Percentiles rank a stretch among this genome's conserved stretches.
These are phyloP conservation scores for Gadus chalcogrammus DNA, from an alignment of 2,113 vertebrate species.

Conservation along the genomic window DNA sequence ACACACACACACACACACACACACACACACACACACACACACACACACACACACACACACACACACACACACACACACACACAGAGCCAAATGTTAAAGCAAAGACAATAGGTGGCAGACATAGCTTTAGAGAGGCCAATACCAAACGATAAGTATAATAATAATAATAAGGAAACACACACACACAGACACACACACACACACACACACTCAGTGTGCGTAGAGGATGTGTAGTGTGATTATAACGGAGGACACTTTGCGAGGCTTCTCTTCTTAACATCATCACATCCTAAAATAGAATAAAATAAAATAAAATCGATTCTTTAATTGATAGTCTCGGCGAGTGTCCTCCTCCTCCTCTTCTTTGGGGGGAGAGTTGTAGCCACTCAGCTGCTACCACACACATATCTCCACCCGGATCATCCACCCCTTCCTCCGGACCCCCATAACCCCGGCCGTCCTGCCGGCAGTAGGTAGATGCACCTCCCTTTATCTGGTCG, in stretches of 20 bases:
- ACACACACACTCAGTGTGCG: too few relatives aligned
- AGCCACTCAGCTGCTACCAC: background rate
- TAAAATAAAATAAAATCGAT: too few relatives aligned
- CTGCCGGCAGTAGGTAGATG: constrained; percentile 69
- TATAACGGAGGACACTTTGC: too few relatives aligned
- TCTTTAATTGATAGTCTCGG: too few relatives aligned
- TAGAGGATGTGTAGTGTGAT: too few relatives aligned
- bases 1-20: constrained; percentile 7
- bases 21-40: background rate
- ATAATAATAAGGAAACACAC: too few relatives aligned
- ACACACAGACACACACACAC: too few relatives aligned
- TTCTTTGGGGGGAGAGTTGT: background rate
- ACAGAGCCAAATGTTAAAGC: background rate
- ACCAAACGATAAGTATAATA: too few relatives aligned
- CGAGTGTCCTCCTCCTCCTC: background rate
- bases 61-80: constrained; percentile 18
- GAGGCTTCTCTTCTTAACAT: too few relatives aligned
- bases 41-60: background rate
- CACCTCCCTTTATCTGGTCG: constrained; percentile 62
- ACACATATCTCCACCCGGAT: constrained; percentile 30
- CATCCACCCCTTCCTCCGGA: constrained; percentile 43
- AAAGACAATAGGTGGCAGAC: background rate
- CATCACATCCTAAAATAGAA: too few relatives aligned
- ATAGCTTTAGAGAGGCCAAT: constrained; percentile 2
- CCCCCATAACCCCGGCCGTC: constrained; percentile 23